Base-by-base conservation (phyloP, 2,888 invertebrate genomes). In the Belgica antarctica region DNA sequence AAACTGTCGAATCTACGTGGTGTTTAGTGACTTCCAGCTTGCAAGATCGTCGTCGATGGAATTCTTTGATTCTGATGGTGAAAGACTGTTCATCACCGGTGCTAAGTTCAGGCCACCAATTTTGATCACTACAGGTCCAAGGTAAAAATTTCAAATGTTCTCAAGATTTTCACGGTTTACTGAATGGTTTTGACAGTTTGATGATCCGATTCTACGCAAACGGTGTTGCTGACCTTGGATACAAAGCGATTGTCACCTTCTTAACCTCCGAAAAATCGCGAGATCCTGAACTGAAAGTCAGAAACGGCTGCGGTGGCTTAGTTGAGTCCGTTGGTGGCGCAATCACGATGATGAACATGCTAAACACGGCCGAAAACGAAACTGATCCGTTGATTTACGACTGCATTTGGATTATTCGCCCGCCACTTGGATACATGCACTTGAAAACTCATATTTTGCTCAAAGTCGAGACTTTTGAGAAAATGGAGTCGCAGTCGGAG, bases 281-380 rank as follows among this genome's bases (percentile, higher is more conserved):
- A 19, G 1, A 52, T 57, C 17, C 31, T 10, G 15, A 65, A 12
- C 7, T 5, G n/a, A 65, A 41, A 15, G 5, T 22, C 12, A 78
- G 75, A 71, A 79, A 79, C 72, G 79, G 80, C 77, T 89, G 89
- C 75, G 89, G 89, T 24, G 89, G 89, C 61, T 83, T 85, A 77
- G 88, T 89, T 1, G 85, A 86, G 72, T 86, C 87, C 74, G 81
- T 86, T 12, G 89, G 89, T 1, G 89, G 89, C 0, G 85, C 86
- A 12, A 89, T 89, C 65, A 88, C 88, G 1, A 89, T 89, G 89
- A 86, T 88, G 85, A 85, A 88, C 74, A 88, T 89, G 87, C 82
- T 85, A 12, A 10, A 25, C 5, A 19, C 10, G n/a, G n/a, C 27
- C 15, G 82, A 82, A 57, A 83, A 84, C 71, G 80, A 81, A 1